A percentile compares a stretch with the other conserved stretches of the same genome.
These are phyloP conservation scores for Epirrhoe alternata DNA, from an alignment of 2,888 invertebrate species.

Conservation along the genomic window DNA sequence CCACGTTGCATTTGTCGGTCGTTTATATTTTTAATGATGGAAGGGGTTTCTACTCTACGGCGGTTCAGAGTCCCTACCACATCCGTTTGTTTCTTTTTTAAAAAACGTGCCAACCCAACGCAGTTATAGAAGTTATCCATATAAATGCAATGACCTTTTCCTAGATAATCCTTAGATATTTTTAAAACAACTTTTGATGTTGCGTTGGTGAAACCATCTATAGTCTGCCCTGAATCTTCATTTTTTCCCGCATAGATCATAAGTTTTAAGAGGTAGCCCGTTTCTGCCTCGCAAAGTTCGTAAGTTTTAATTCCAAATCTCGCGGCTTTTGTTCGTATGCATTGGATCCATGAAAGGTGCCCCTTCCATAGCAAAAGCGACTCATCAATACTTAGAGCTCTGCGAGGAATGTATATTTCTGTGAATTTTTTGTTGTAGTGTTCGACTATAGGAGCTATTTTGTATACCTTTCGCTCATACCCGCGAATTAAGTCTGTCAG, in stretches of 20 bases:
- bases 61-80: slow-evolving; percentile 34
- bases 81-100: slow-evolving; percentile 35
- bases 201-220: slow-evolving; percentile 10
- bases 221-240: too few species aligned
- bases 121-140: slow-evolving; percentile 43
- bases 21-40: slow-evolving; percentile 7
- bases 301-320: slow-evolving; percentile 41
- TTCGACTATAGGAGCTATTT: slow-evolving; percentile 37
- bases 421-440: slow-evolving; percentile 39
- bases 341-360: slow-evolving; percentile 39
- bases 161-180: slow-evolving; percentile 30
- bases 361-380: slow-evolving; percentile 45
- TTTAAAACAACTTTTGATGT: slow-evolving; percentile 30
- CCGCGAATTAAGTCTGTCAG: slow-evolving; percentile 20
- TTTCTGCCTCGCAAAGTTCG: slow-evolving; percentile 40
- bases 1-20: slow-evolving; percentile 7
- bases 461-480: slow-evolving; percentile 35
- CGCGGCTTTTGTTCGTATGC: slow-evolving; percentile 41
- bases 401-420: slow-evolving; percentile 26
- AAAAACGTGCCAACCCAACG: slow-evolving; percentile 22
- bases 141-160: slow-evolving; percentile 33
- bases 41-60: slow-evolving; percentile 9
- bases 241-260: slow-evolving; percentile 35
- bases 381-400: slow-evolving; percentile 39
- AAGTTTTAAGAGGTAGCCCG: slow-evolving; percentile 35